Evolutionary conservation across 2,797 vertebrate species (phyloP).

Genomic region (Pantherophis vulpinus): DNA sequence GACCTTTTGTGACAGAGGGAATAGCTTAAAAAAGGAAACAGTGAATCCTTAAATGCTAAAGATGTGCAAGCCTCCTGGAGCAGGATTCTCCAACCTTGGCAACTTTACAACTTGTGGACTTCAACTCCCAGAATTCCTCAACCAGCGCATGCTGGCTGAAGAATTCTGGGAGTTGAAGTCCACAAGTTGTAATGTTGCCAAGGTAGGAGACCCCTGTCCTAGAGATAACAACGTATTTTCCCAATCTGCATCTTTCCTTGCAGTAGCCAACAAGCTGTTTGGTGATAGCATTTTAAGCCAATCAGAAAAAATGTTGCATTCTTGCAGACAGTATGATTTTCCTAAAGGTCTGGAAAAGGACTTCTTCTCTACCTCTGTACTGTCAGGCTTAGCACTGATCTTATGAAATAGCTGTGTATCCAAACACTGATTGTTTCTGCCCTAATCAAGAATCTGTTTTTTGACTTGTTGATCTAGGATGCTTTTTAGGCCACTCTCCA

Average conservation of each 20-base stretch:
- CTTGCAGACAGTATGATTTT: neutral
- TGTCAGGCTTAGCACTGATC: constrained; percentile 2
- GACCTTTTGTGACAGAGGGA: neutral
- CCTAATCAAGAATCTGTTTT: neutral
- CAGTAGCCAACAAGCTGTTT: neutral
- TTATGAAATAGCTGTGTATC: neutral
- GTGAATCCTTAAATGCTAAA: constrained; percentile 10
- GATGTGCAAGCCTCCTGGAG: neutral
- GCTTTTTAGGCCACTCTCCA: neutral
- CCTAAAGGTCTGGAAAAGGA: neutral
- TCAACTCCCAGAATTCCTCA: too few species aligned
- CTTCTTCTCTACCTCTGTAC: neutral
- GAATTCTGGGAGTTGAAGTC: too few species aligned
- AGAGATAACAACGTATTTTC: neutral
- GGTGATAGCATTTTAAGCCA: constrained; percentile 1
- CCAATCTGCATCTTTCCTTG: neutral
- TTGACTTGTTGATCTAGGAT: neutral
- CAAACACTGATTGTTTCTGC: neutral
- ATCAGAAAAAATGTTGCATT: neutral
- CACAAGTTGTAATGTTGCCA: too few species aligned
- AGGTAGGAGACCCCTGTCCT: neutral
- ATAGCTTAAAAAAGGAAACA: neutral
- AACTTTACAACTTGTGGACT: too few species aligned
- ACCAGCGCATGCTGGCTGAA: too few species aligned
- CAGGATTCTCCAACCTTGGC: too few species aligned